Evolutionary conservation across 2,888 invertebrate genomes (phyloP).

Genomic region (Sepioteuthis lessoniana): DNA sequence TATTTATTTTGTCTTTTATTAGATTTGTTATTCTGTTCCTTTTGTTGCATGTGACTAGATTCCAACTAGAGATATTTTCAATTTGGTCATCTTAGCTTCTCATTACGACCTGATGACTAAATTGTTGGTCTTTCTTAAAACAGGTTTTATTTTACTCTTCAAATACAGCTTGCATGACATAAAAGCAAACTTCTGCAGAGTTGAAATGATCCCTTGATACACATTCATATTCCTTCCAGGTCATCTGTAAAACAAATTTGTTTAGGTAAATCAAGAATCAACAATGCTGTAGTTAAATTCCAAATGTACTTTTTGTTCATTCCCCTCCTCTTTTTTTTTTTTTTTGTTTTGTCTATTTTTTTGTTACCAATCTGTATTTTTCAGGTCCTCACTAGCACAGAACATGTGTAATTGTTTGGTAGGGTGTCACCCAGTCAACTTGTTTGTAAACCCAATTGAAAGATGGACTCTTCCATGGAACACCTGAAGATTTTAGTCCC

Average conservation of each 20-base stretch:
- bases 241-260: background rate
- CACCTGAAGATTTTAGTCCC: background rate
- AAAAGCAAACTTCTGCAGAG: background rate
- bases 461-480: background rate
- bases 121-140: background rate
- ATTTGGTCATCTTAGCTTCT: background rate
- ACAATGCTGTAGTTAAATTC: constrained; percentile 15
- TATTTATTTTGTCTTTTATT: no score
- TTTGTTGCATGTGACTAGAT: no score
- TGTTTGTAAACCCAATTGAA: background rate
- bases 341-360: constrained; percentile 39
- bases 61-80: background rate
- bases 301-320: background rate
- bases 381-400: constrained; percentile 42
- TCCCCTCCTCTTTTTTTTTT: background rate
- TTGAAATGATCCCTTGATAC: background rate
- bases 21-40: no score
- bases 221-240: background rate
- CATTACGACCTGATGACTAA: background rate
- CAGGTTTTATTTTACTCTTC: background rate
- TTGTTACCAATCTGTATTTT: constrained; percentile 41
- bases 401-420: constrained; percentile 38
- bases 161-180: background rate
- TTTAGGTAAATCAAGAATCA: background rate
- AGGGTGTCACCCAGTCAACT: background rate